Evolutionary conservation across 2,797 vertebrate genomes (phyloP).

Genomic region (Cheirogaleus major): DNA sequence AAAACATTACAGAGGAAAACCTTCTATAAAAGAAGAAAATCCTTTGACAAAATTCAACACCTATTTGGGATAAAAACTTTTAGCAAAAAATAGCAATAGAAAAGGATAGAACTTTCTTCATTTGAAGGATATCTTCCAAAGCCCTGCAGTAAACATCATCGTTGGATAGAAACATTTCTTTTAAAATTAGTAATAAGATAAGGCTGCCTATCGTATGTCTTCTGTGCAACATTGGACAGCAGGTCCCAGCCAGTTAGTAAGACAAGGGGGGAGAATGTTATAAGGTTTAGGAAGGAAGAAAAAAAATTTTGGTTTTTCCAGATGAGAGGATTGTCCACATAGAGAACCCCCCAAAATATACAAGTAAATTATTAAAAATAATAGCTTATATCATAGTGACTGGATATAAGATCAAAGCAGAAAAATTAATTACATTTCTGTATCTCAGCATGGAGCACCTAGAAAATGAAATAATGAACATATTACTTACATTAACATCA

Average conservation of each 20-base stretch:
- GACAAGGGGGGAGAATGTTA: neutral
- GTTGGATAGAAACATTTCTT: neutral
- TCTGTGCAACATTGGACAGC: neutral
- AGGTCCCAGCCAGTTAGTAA: neutral
- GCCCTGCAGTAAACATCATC: neutral
- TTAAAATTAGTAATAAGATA: neutral
- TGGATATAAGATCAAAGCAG: neutral
- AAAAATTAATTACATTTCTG: conserved; percentile 32
- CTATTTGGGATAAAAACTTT: neutral
- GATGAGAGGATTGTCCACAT: neutral
- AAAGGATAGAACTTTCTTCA: neutral
- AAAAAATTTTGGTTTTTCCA: neutral
- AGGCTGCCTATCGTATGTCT: neutral
- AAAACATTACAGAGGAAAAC: conserved; percentile 30
- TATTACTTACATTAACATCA: neutral
- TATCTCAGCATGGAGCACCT: neutral
- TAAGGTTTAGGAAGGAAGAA: conserved; percentile 22
- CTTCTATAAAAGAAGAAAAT: neutral
- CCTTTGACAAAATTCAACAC: neutral
- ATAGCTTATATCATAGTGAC: neutral
- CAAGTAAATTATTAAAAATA: conserved; percentile 24
- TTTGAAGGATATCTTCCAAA: neutral
- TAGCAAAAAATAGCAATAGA: neutral
- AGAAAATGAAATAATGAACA: neutral
- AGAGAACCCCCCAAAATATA: neutral